phyloP scores from a whole-genome alignment of 2,797 vertebrate genomes.

The Psittacula derbiana region DNA sequence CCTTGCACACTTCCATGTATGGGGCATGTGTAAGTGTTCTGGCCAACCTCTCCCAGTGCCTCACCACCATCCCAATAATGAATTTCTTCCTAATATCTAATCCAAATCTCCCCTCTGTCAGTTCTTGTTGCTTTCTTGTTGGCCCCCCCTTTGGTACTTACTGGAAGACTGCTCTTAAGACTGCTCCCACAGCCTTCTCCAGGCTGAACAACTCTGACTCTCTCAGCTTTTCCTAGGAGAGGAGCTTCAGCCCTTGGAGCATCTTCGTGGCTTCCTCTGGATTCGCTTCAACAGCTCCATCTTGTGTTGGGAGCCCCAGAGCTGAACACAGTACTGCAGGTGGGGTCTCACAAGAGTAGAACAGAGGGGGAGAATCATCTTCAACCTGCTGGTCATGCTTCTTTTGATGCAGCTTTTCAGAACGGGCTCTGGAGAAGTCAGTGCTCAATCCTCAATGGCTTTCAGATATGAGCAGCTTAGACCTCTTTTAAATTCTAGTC shows the following conservation, averaged over 20 bases:
- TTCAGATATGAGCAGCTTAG: conserved; percentile 38
- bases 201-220: neutral
- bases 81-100: neutral
- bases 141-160: neutral
- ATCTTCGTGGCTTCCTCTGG: neutral
- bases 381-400: neutral
- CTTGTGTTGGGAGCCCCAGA: neutral
- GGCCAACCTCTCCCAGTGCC: neutral
- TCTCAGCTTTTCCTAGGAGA: neutral
- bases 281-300: neutral
- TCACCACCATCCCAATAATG: neutral
- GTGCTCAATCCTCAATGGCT: conserved; percentile 31
- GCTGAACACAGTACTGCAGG: neutral
- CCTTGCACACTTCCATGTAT: neutral
- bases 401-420: neutral
- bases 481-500: conserved; percentile 49
- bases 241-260: neutral
- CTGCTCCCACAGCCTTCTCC: neutral
- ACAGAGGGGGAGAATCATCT: neutral
- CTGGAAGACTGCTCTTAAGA: neutral
- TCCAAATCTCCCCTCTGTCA: neutral
- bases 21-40: neutral
- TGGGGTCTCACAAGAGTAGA: neutral
- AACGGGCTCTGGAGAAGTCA: conserved; percentile 25
- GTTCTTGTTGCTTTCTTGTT: neutral